Base-by-base conservation (phyloP, 2,888 invertebrate species). In the Schizaphis graminum region DNA sequence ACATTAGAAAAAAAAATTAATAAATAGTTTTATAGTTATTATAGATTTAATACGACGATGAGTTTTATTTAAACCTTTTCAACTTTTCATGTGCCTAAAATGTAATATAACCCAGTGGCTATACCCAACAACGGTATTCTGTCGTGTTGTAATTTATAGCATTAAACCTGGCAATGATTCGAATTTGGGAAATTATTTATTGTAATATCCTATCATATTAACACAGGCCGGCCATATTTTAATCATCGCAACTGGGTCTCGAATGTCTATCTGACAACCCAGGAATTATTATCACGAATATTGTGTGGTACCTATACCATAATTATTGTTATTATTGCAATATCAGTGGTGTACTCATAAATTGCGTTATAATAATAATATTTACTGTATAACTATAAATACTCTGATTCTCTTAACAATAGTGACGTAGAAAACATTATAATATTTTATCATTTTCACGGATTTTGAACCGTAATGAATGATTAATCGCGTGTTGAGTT, bases 101-200 rank as follows among this genome's bases (percentile, higher is more conserved):
- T 93, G 57, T 85, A 28, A 93, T 86, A 86, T 90, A 44, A 28
- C 28, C 56, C 57, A 57, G 5, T 21, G 16, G 26, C 7, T 53
- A n/a, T 77, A 35, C 21, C 49, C 28, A n/a, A 4, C 28, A 41
- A 41, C 47, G 92, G 35, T 86, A 49, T 85, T 90, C 57, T 85
- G 90, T 90, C 90, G 47, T 28, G 57, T 47, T 8, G 57, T 61
- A 90, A 90, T 89, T 90, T 86, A 93, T 93, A 57, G 57, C 93
- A 57, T 85, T 90, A 57, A 90, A 57, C 49, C 47, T 93, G 93
- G 93, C 49, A 93, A 61, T 35, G 85, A 61, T 90, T 93, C 49
- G 90, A 56, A 85, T 57, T 49, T 24, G 47, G 8, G 41, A 41
- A 89, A 93, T 90, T 90, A 90, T 93, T 93, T 93, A 93, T 93